Conservation (phyloP, 1,140 invertebrate species). For the Potamilus streckersoni region DNA sequence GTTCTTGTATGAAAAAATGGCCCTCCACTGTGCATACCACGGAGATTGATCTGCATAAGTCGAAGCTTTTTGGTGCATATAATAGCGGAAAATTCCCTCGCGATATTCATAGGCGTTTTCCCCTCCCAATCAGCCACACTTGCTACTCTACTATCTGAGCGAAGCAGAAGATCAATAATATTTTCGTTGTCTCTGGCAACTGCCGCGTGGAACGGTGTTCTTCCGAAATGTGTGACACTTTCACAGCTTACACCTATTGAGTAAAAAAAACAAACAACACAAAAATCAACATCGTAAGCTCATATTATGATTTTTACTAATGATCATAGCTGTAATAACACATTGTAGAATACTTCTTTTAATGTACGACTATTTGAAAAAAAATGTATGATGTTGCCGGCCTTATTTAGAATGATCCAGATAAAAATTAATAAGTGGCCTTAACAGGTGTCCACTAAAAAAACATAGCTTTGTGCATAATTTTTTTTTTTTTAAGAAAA, state of each 20-base stretch:
- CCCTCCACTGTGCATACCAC: conserved; percentile 19
- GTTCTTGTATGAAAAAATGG: background rate
- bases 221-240: conserved; percentile 37
- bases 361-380: too few relatives aligned
- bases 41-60: conserved; percentile 39
- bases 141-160: conserved; percentile 28
- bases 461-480: too few relatives aligned
- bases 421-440: too few relatives aligned
- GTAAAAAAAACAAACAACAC: too few relatives aligned
- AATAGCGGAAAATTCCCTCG: conserved; percentile 29
- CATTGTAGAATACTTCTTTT: too few relatives aligned
- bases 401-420: too few relatives aligned
- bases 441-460: too few relatives aligned
- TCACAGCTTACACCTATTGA: conserved; percentile 47
- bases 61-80: conserved; percentile 46
- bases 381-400: too few relatives aligned
- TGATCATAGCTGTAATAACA: too few relatives aligned
- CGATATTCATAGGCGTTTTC: conserved; percentile 34
- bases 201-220: conserved; percentile 49
- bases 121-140: conserved; percentile 37
- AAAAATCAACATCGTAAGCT: too few relatives aligned
- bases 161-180: conserved; percentile 42
- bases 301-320: too few relatives aligned
- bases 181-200: conserved; percentile 41
- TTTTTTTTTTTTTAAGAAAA: too few relatives aligned